phyloP scores from a whole-genome alignment of 2,113 vertebrate species.

The Formicarius rufipectus region DNA sequence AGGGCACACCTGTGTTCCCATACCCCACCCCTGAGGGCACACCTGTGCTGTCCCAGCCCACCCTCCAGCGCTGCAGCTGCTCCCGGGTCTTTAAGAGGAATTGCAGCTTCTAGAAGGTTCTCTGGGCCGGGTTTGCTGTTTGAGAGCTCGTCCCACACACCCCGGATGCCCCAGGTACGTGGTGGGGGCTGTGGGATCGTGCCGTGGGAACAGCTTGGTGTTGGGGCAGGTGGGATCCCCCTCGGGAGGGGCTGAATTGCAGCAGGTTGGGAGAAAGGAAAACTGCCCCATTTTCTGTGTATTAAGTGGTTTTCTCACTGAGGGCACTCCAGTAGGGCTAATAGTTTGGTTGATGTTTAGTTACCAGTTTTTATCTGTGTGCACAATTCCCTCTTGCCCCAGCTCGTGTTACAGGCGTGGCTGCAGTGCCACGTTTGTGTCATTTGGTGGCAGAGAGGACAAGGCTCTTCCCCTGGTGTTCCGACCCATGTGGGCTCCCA shows the following conservation, averaged over 20 bases:
- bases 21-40: no score
- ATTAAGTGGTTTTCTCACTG: fast-evolving
- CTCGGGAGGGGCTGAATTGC: not conserved
- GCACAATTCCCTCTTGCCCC: not conserved
- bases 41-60: not conserved
- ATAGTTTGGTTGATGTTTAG: not conserved
- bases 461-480: no score
- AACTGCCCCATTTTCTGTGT: fast-evolving
- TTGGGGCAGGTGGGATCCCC: no score
- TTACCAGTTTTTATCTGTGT: not conserved
- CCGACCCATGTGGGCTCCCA: no score
- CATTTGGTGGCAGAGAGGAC: no score
- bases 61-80: not conserved
- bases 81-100: not conserved
- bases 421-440: no score
- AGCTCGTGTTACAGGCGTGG: no score
- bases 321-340: not conserved
- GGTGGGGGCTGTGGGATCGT: not conserved
- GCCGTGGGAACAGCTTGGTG: not conserved
- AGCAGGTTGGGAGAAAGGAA: not conserved
- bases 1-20: not conserved
- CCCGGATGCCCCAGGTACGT: fast-evolving
- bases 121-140: no score
- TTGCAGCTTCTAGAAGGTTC: not conserved
- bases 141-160: fast-evolving